Evolutionary conservation across 2,113 vertebrate species (phyloP).

Genomic region (Morone chrysops): DNA sequence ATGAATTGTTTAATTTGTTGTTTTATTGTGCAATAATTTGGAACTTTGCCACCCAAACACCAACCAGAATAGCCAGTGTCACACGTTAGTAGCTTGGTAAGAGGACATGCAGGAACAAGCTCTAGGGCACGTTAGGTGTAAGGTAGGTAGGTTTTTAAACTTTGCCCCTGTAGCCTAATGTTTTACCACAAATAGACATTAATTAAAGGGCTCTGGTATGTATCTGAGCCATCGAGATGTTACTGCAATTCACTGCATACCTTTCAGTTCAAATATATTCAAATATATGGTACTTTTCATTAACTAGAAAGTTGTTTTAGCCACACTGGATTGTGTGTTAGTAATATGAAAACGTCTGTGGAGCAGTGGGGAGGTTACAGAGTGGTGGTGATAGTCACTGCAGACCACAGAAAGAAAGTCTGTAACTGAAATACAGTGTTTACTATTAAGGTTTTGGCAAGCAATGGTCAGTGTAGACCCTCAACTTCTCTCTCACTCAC

Average conservation of each 20-base stretch:
- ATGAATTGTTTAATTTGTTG: not conserved
- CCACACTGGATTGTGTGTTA: slow-evolving; percentile 37
- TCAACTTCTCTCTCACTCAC: slow-evolving; percentile 17
- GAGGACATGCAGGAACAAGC: not conserved
- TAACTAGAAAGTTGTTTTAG: not conserved
- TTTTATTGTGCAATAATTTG: not conserved
- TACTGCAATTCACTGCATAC: not conserved
- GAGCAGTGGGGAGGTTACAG: slow-evolving; percentile 12
- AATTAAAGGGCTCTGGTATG: not conserved
- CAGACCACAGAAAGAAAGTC: slow-evolving; percentile 31
- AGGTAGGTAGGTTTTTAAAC: not conserved
- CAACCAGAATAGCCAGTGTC: not conserved
- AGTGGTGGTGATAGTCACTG: slow-evolving; percentile 59
- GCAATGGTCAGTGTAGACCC: slow-evolving; percentile 18
- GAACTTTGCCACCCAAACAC: not conserved
- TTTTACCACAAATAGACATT: not conserved
- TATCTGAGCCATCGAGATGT: not conserved
- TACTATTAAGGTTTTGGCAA: slow-evolving; percentile 45
- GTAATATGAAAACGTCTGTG: not conserved
- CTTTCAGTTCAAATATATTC: not conserved
- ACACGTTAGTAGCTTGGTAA: not conserved
- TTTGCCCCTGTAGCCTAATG: not conserved
- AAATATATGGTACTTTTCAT: not conserved
- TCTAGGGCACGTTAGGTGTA: not conserved
- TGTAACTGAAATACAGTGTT: slow-evolving; percentile 50